A percentile compares a stretch with the other conserved stretches of the same genome.
phyloP scores from a whole-genome alignment of 2,113 vertebrate genomes.

The Leucoraja erinaceus region DNA sequence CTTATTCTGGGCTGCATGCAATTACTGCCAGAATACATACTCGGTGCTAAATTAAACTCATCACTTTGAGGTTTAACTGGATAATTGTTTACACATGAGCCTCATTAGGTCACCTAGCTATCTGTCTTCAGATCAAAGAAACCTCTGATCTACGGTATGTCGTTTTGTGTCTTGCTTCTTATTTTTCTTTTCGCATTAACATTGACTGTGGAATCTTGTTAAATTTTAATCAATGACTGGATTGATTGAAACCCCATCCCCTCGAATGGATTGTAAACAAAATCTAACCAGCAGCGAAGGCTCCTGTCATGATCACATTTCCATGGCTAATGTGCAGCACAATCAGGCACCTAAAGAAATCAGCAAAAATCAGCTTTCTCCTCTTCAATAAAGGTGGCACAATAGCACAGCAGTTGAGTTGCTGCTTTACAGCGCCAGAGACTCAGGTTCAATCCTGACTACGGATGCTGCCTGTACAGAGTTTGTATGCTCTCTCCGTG shows the following conservation, averaged over 20 bases:
- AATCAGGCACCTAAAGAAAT: neutral
- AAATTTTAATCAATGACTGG: neutral
- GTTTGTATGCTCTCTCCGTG: too few relatives aligned
- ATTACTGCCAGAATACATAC: neutral
- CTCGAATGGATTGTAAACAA: neutral
- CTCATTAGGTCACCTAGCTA: neutral
- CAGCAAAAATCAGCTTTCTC: neutral
- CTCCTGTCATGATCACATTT: neutral
- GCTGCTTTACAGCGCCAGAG: too few relatives aligned
- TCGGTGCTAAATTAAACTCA: neutral
- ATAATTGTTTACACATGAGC: conserved; percentile 7
- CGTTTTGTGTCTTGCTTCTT: neutral
- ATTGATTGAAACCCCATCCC: neutral
- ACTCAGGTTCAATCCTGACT: too few relatives aligned
- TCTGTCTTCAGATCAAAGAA: neutral
- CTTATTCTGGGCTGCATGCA: neutral
- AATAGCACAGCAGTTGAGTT: too few relatives aligned
- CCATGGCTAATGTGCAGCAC: neutral
- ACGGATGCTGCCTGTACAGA: too few relatives aligned
- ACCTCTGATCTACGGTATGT: neutral
- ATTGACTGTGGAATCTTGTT: neutral
- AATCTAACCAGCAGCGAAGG: neutral
- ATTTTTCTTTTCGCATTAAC: neutral
- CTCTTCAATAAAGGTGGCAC: neutral
- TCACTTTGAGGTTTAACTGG: conserved; percentile 1